Percentiles rank a stretch among this genome's conserved stretches.
These are phyloP conservation scores for Hypomecis atomaria DNA, from an alignment of 2,888 invertebrate genomes.

Conservation along the genomic window DNA sequence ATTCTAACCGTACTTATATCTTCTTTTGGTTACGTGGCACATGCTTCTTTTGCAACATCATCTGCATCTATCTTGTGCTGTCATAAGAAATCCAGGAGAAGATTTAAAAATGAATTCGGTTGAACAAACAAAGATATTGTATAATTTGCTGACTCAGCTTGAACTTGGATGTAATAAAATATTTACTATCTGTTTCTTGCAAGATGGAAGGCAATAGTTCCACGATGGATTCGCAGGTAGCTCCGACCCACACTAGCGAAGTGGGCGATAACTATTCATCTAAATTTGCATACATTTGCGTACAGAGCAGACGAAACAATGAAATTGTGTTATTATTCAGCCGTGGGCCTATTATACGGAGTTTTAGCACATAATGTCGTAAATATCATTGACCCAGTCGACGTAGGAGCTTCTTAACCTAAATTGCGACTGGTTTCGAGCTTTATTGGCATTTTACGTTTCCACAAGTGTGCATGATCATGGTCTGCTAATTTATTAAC, in stretches of 20 bases:
- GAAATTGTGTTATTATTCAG: constrained; percentile 59
- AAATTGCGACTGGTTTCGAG: constrained; percentile 19
- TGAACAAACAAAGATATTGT: too few relatives aligned
- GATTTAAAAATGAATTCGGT: too few relatives aligned
- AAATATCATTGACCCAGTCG: constrained; percentile 43
- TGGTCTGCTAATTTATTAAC: not conserved
- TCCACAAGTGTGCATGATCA: not conserved
- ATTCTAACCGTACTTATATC: too few relatives aligned
- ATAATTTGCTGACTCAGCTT: too few relatives aligned
- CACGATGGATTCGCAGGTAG: constrained; percentile 35
- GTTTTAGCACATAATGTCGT: constrained; percentile 42
- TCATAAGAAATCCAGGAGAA: too few relatives aligned
- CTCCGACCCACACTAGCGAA: constrained; percentile 35
- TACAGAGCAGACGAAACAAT: constrained; percentile 62
- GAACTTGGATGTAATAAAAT: not conserved
- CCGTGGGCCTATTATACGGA: constrained; percentile 26
- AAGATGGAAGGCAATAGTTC: constrained; percentile 26
- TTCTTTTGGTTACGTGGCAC: too few relatives aligned
- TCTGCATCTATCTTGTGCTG: too few relatives aligned
- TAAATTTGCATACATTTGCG: constrained; percentile 59
- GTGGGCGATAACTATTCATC: constrained; percentile 34
- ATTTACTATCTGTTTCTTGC: constrained; percentile 14
- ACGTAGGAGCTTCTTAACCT: constrained; percentile 29
- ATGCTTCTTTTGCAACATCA: too few relatives aligned
- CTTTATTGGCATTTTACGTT: constrained; percentile 1